Base-by-base conservation (phyloP, 2,888 invertebrate genomes). In the Tetanocera ferruginea region DNA sequence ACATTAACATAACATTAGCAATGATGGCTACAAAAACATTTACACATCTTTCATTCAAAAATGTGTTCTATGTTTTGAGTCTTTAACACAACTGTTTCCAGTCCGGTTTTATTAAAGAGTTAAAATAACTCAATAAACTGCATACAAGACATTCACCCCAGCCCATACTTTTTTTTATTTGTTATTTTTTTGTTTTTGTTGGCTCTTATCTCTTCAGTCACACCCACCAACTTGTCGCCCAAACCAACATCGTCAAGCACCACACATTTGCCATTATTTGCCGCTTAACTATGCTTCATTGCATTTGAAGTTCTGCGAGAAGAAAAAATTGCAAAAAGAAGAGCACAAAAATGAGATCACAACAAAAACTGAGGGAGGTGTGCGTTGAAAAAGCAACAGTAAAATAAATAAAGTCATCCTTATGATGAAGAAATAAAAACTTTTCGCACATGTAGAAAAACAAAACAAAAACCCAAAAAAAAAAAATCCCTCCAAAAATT, bases 231-330 rank as follows among this genome's bases (percentile, higher is more conserved):
- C 17, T 55, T 55, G 19, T 55, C 37, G 34, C 66, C 19, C 5
- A 31, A 5, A 34, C 66, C 66, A n/a, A 34, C 66, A 14, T 8
- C n/a, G 14, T 37, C 5, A 23, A 55, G 9, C 23, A 55, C 19
- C n/a, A 23, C 6, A 55, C 55, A 31, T 34, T 34, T 31, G 31
- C 37, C 28, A 62, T 34, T 34, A n/a, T 34, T 34, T 66, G 34
- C 31, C 66, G 66, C 66, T 66, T 37, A 66, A 37, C 31, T 66
- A 37, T n/a, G 66, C 66, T 34, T 66, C 34, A 66, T 66, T 66
- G 66, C 34, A 66, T 66, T 66, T 66, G n/a, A 66, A 66, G 34
- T 31, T 66, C 66, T 11, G 3, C 28, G 14, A 62, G 60, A 28
- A 62, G 43, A 62, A 62, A 9, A 62, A 62, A 62, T 28, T 62